A percentile compares a stretch with the other conserved stretches of the same genome.
Conservation (phyloP, 2,113 vertebrate genomes). For the Catharus minimus region DNA sequence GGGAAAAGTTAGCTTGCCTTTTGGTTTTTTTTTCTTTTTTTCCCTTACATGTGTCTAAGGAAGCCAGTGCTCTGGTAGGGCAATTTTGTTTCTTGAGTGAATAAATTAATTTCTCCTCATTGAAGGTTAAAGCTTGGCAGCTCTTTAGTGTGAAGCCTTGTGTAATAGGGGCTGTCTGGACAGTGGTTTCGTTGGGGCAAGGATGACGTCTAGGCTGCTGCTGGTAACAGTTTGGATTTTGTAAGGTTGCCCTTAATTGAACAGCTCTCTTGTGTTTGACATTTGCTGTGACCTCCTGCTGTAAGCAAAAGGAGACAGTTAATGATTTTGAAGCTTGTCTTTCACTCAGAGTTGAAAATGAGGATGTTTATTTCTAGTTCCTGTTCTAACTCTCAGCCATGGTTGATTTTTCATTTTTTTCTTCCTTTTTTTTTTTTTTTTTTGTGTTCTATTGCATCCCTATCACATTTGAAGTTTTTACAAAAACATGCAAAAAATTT, state of each 20-base stretch:
- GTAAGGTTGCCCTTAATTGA: constrained; percentile 50
- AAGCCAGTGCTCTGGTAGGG: background rate
- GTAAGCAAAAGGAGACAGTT: constrained; percentile 33
- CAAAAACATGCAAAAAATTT: background rate
- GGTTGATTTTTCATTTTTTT: background rate
- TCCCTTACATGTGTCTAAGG: background rate
- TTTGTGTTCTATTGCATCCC: background rate
- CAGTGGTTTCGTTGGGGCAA: background rate
- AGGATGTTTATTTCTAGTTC: background rate
- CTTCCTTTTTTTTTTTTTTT: background rate
- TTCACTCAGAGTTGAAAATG: background rate
- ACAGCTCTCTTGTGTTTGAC: constrained; percentile 30
- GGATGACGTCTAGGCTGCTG: constrained; percentile 17
- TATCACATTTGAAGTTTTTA: background rate
- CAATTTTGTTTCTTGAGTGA: background rate
- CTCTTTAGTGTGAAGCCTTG: background rate
- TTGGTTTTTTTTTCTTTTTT: background rate
- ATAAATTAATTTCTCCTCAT: background rate
- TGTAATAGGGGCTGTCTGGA: background rate
- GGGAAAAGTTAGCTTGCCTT: background rate
- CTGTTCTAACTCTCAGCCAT: background rate
- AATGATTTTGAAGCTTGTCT: constrained; percentile 40
- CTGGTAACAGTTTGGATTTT: constrained; percentile 19
- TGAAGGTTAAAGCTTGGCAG: constrained; percentile 25
- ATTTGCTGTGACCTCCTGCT: constrained; percentile 55